Evolutionary conservation across 2,888 invertebrate species (phyloP), one percentile per base, ranked within the genome.

Genomic region (Ormyrus nitidulus): DNA sequence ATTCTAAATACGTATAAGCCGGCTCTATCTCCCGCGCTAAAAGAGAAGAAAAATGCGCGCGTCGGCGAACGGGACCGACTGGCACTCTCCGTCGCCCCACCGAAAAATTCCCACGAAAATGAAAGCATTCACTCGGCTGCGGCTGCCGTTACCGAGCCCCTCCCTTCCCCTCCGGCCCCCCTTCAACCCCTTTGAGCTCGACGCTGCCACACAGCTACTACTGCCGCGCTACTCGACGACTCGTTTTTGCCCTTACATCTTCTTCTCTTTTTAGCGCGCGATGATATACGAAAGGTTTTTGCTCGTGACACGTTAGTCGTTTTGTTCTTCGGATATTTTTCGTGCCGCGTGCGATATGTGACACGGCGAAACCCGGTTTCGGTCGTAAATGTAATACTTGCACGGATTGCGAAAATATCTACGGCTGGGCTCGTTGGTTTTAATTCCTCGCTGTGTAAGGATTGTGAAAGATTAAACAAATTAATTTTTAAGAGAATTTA

Each of bases 231-330:
- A 34, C 34, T 34, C 34, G 34, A 34, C 8, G 19, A 46, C 69
- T 69, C 48, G 69, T 56, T 58, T 34, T 58, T 13, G 0, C 51
- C 61, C 34, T 51, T 44, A 53, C 19, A 62, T 72, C 61, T 72
- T 19, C 49, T 71, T 71, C 61, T 53, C 53, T 34, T 62, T 72
- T 72, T 62, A 13, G 11, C 34, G 53, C 44, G 44, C 51, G 49
- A 9, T 19, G 19, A 59, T 59, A 49, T 19, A 59, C 13, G 49
- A 61, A 49, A 71, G 48, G 48, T 49, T 71, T n/a, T 61, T n/a
- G 53, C 72, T 64, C 69, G 56, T 69, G 44, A 69, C 34, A 19
- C 51, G 68, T 11, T n/a, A 7, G 5, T 13, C 19, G 6, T 34
- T 19, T 69, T 44, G 7, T 53, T 13, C 19, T 46, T 19, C 4